Evolutionary conservation across 2,888 invertebrate species (phyloP).

Genomic region (Eupeodes latifasciatus): DNA sequence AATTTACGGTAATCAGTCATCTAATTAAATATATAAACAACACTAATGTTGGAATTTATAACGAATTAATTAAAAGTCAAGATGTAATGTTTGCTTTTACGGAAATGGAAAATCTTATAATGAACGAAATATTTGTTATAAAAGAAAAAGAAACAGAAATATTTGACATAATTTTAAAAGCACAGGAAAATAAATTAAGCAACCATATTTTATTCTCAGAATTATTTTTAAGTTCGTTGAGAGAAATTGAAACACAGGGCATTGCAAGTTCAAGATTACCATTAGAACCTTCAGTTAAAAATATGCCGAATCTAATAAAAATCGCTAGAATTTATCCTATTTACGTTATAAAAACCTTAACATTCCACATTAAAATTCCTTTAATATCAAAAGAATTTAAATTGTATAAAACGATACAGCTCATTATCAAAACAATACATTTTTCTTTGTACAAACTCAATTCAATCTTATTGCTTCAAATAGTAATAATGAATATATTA

Average conservation of each 20-base stretch:
- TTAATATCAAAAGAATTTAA: conserved; percentile 16
- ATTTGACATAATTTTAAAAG: neutral
- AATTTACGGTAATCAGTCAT: neutral
- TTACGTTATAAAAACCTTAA: conserved; percentile 9
- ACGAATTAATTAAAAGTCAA: neutral
- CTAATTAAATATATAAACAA: neutral
- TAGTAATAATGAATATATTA: conserved; percentile 7
- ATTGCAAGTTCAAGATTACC: conserved; percentile 2
- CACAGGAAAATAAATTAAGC: conserved; percentile 17
- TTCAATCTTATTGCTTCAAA: conserved; percentile 11
- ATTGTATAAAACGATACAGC: conserved; percentile 23
- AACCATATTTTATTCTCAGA: conserved; percentile 18
- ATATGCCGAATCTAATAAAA: conserved; percentile 8
- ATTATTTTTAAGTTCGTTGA: conserved; percentile 9
- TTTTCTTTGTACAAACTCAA: conserved; percentile 18
- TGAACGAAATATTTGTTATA: conserved; percentile 15
- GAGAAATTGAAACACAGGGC: conserved; percentile 13
- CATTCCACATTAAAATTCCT: conserved; percentile 9
- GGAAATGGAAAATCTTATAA: conserved; percentile 12
- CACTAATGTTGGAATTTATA: conserved; percentile 2
- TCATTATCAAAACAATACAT: conserved; percentile 24
- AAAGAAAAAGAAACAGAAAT: conserved; percentile 12
- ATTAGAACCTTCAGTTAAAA: conserved; percentile 25
- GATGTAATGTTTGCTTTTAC: conserved; percentile 1
- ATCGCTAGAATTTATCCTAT: neutral